These are phyloP conservation scores for Apogon hyalosoma DNA, from an alignment of 2,797 vertebrate genomes.

Conservation along the genomic window DNA sequence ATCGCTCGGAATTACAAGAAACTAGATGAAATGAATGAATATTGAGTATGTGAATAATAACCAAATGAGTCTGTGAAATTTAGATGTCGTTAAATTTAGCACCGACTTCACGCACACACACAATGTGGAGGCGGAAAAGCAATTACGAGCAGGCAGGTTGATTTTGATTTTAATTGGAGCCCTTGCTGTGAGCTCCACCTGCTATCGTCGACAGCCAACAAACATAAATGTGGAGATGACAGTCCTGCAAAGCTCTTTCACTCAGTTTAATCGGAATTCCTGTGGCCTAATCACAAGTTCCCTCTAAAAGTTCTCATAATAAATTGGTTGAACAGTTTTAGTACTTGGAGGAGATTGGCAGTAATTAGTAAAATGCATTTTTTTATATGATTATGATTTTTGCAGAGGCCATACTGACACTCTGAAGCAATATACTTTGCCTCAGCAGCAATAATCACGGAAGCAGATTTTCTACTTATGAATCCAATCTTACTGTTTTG, in stretches of 20 bases:
- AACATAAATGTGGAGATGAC: slow-evolving; percentile 62
- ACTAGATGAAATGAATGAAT: slow-evolving; percentile 39
- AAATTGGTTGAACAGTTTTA: slow-evolving; percentile 64
- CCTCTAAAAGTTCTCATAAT: slow-evolving; percentile 47
- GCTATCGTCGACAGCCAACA: slow-evolving; percentile 74
- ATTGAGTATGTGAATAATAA: slow-evolving; percentile 44
- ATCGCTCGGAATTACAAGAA: slow-evolving; percentile 50
- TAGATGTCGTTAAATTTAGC: slow-evolving; percentile 56
- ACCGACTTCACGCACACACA: slow-evolving; percentile 28
- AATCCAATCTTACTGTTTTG: slow-evolving; percentile 9
- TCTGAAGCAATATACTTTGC: slow-evolving; percentile 18
- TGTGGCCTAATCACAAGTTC: slow-evolving; percentile 50
- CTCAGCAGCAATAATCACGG: slow-evolving; percentile 1
- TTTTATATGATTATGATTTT: slow-evolving; percentile 30
- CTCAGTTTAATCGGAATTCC: slow-evolving; percentile 53
- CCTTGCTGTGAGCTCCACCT: slow-evolving; percentile 77
- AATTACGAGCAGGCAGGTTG: slow-evolving; percentile 74
- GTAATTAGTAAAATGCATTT: slow-evolving; percentile 48
- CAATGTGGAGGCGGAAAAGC: slow-evolving; percentile 62
- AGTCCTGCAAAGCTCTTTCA: slow-evolving; percentile 44
- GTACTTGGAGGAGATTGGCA: slow-evolving; percentile 38
- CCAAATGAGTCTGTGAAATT: slow-evolving; percentile 47
- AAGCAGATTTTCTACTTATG: slow-evolving; percentile 15
- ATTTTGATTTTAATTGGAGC: slow-evolving; percentile 80
- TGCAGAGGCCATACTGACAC: neutral